These are phyloP conservation scores for Gymnothorax javanicus DNA, from an alignment of 2,797 vertebrate genomes.

Conservation along the genomic window DNA sequence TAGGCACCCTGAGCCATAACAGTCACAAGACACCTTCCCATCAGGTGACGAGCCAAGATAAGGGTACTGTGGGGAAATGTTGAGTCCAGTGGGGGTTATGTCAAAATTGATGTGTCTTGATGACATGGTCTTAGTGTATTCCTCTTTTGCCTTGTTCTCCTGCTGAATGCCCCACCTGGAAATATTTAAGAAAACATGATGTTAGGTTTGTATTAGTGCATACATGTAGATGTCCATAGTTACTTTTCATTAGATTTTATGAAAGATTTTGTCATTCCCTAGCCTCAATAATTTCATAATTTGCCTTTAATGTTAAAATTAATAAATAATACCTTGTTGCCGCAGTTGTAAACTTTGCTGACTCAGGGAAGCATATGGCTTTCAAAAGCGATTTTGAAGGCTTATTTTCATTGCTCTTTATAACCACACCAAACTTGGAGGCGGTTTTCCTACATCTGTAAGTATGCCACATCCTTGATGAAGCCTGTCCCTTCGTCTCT, in stretches of 20 bases:
- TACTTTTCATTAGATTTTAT: slow-evolving; percentile 18
- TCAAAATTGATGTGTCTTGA: too few species aligned
- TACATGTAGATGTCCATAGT: slow-evolving; percentile 26
- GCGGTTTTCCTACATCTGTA: slow-evolving; percentile 19
- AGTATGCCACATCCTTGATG: slow-evolving; percentile 21
- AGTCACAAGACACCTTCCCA: slow-evolving; percentile 27
- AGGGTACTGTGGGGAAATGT: too few species aligned
- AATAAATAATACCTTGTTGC: slow-evolving; percentile 26
- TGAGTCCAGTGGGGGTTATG: too few species aligned
- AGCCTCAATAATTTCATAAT: slow-evolving; percentile 18
- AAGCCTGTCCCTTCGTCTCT: slow-evolving; percentile 24
- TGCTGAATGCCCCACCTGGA: slow-evolving; percentile 24
- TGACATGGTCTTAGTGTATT: slow-evolving; percentile 9
- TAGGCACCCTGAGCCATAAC: slow-evolving; percentile 6
- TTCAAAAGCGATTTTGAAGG: slow-evolving; percentile 19
- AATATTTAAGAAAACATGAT: slow-evolving; percentile 29
- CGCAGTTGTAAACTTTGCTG: slow-evolving; percentile 23
- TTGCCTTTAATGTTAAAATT: slow-evolving; percentile 25
- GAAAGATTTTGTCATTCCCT: slow-evolving; percentile 18
- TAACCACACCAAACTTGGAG: slow-evolving; percentile 25
- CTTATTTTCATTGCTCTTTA: slow-evolving; percentile 24
- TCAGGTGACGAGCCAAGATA: too few species aligned
- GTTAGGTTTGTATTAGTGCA: too few species aligned
- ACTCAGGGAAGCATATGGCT: slow-evolving; percentile 24
- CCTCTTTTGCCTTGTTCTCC: slow-evolving; percentile 25